Conservation (phyloP, 2,888 invertebrate species). For the Lepidochitona cinerea region DNA sequence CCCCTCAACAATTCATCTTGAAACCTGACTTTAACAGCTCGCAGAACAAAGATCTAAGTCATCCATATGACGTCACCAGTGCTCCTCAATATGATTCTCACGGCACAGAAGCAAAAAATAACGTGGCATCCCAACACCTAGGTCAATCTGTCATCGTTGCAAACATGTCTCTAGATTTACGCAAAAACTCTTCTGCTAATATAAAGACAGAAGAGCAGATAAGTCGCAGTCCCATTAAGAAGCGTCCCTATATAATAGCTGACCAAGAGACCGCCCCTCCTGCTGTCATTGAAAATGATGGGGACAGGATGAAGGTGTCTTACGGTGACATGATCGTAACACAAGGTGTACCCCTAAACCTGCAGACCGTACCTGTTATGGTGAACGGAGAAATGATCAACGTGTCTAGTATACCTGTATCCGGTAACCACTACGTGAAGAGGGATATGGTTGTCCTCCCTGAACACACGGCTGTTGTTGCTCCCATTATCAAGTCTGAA, state of each 20-base stretch:
- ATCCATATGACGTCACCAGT: neutral
- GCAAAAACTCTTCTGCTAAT: slow-evolving; percentile 39
- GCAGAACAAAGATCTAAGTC: neutral
- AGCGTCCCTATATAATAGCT: slow-evolving; percentile 61
- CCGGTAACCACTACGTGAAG: neutral
- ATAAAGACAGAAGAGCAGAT: slow-evolving; percentile 53
- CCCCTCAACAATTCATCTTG: neutral
- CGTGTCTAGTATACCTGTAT: neutral
- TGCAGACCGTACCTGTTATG: neutral
- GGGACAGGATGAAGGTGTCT: neutral
- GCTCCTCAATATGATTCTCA: slow-evolving; percentile 13
- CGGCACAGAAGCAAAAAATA: neutral
- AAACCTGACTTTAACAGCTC: neutral
- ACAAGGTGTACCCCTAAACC: neutral
- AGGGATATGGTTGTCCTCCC: neutral
- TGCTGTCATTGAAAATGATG: neutral
- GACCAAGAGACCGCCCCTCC: slow-evolving; percentile 7
- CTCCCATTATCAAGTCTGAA: slow-evolving; percentile 17
- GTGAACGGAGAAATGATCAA: neutral
- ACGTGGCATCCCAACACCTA: neutral
- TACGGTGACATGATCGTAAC: neutral
- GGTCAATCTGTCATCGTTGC: slow-evolving; percentile 56
- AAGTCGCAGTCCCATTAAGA: slow-evolving; percentile 65
- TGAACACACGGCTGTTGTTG: slow-evolving; percentile 23
- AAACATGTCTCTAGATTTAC: slow-evolving; percentile 57